Base-by-base conservation (phyloP, 2,888 invertebrate species). In the Unio pictorum region DNA sequence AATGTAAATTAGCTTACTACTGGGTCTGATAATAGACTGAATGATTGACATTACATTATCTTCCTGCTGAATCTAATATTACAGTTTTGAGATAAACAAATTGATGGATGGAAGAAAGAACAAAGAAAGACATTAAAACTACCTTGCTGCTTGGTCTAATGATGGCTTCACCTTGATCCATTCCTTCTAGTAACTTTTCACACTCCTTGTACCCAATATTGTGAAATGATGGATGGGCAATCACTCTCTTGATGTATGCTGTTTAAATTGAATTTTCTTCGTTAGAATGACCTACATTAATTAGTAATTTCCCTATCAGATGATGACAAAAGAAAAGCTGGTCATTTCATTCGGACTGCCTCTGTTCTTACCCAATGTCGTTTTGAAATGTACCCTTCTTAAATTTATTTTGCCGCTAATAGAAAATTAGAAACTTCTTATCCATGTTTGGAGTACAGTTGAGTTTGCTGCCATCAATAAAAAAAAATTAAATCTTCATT, bases 81-180 rank as follows among this genome's bases (percentile, higher is more conserved):
- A 15, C 45, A 11, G 15, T 45, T 45, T 45, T 15, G 15, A 45
- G 45, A 34, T 34, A 34, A 1, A 34, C 7, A 34, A 34, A 34
- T 7, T 34, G 34, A 34, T 4, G 34, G 34, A 34, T 11, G 6
- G 23, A 58, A 45, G 54, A 7, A 17, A 17, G 23, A 55, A 63
- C n/a, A 55, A 28, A 26, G 0, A 15, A 18, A n/a, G 11, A 55
- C 2, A 62, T n/a, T 4, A 23, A 54, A 81, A 82, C 61, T 86
- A 93, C 93, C 92, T 99, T 98, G 89, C 98, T 98, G 66, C 98
- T 98, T 0, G 99, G 99, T 73, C 99, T 92, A 26, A 99, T 94
- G 45, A 99, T 95, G 20, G 96, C 97, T 87, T 99, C 99, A 3
- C 99, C 99, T 91, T 97, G 98, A 78, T 97, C 98, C 94, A 98